Conservation (phyloP, 2,888 invertebrate genomes). For the Phragmatobia fuliginosa region DNA sequence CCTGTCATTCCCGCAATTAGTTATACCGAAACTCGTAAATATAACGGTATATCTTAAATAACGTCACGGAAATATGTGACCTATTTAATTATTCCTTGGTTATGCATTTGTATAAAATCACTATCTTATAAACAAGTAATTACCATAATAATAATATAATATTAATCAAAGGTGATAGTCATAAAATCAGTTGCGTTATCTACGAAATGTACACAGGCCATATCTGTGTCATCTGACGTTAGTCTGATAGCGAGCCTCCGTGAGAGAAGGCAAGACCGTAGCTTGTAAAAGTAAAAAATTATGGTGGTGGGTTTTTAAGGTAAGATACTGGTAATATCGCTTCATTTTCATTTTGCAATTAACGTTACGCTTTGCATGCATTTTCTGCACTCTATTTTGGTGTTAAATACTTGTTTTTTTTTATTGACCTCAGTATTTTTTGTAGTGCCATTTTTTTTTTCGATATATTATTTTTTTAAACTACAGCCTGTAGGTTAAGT, state of each 20-base stretch:
- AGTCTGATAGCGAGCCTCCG: slow-evolving; percentile 45
- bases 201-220: slow-evolving; percentile 37
- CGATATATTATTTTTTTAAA: not conserved
- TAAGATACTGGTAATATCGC: slow-evolving; percentile 70
- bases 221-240: slow-evolving; percentile 53
- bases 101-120: slow-evolving; percentile 2
- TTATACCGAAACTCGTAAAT: not conserved
- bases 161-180: slow-evolving; percentile 35
- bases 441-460: not conserved
- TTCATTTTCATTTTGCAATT: slow-evolving; percentile 65
- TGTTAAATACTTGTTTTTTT: slow-evolving; percentile 5
- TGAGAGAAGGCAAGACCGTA: slow-evolving; percentile 44
- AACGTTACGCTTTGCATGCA: slow-evolving; percentile 29
- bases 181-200: slow-evolving; percentile 62
- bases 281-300: slow-evolving; percentile 55
- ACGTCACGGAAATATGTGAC: not conserved
- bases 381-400: slow-evolving; percentile 15
- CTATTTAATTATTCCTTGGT: slow-evolving; percentile 14
- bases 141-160: slow-evolving; percentile 36
- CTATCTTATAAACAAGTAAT: not conserved
- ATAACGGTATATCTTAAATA: not conserved
- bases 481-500: not conserved
- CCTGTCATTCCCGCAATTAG: not conserved
- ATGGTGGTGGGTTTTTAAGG: slow-evolving; percentile 80
- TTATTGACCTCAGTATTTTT: not conserved